Base-by-base conservation (phyloP, 2,888 invertebrate genomes). In the Colostygia pectinataria region DNA sequence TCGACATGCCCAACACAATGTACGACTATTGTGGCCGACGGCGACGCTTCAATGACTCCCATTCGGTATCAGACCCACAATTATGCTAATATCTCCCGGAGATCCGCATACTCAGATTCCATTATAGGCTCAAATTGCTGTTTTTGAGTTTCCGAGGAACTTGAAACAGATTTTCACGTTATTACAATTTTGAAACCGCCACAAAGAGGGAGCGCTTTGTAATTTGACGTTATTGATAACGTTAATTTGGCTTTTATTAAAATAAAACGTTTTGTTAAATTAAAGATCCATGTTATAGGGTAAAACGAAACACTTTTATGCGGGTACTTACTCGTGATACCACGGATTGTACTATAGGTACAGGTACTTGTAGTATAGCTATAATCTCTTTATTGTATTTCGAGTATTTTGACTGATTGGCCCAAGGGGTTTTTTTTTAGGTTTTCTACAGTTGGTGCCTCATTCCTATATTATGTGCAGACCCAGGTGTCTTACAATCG, bases 71-170 rank as follows among this genome's bases (percentile, higher is more conserved):
- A 42, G 41, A 38, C 50, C 50, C 46, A 27, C 44, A 38, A 51
- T 56, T 57, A 57, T 53, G 56, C 32, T 53, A 57, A 57, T 52
- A 33, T 28, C 38, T 34, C 27, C 20, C 49, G 41, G 38, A 39
- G 47, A 47, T 45, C 36, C 39, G 24, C 41, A 45, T 32, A 45
- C 45, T 42, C 44, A 31, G 50, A 33, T 44, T 41, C 38, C 40
- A 46, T 57, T 52, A 49, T 29, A 34, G 36, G 49, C 53, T 63
- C 31, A 57, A 59, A 58, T 38, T 39, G 46, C 57, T 58, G 62
- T 57, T 55, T 54, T 40, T 59, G 31, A 53, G 51, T 59, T 51
- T 51, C 7, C 27, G 15, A 10, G 25, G 5, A 39, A 34, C 33
- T 48, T 41, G 25, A 44, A 44, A 48, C 36, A 51, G 36, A 51